A percentile compares a stretch with the other conserved stretches of the same genome.
Evolutionary conservation across 2,113 vertebrate species (phyloP).

Genomic region (Cryptotis parvus): DNA sequence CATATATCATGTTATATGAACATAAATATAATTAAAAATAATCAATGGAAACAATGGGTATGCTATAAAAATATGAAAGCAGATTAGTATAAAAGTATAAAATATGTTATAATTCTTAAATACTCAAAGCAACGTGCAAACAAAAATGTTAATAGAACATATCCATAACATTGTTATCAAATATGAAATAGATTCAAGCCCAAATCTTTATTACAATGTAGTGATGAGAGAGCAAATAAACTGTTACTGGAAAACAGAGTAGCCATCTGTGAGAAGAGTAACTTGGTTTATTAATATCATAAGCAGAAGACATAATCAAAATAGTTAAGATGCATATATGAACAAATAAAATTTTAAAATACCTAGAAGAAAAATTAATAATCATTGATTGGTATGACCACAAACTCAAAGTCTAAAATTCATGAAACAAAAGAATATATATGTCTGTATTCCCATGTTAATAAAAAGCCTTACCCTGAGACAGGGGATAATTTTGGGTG

Average conservation of each 20-base stretch:
- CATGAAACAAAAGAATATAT: too few relatives aligned
- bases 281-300: not conserved
- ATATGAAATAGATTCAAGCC: not conserved
- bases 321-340: not conserved
- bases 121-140: not conserved
- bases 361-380: not conserved
- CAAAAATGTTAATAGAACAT: not conserved
- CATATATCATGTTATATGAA: not conserved
- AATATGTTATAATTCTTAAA: not conserved
- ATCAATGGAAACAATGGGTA: not conserved
- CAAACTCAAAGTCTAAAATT: too few relatives aligned
- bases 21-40: not conserved
- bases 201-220: not conserved
- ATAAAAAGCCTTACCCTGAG: not conserved
- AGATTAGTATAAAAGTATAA: not conserved
- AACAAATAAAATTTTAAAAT: not conserved
- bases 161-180: not conserved
- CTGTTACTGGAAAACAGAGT: not conserved
- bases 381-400: not conserved
- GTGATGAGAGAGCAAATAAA: not conserved
- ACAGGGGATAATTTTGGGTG: too few relatives aligned
- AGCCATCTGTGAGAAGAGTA: not conserved
- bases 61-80: not conserved
- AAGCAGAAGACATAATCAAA: not conserved
- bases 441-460: not conserved